phyloP scores from a whole-genome alignment of 2,113 vertebrate species.

The Atherinomorus stipes region DNA sequence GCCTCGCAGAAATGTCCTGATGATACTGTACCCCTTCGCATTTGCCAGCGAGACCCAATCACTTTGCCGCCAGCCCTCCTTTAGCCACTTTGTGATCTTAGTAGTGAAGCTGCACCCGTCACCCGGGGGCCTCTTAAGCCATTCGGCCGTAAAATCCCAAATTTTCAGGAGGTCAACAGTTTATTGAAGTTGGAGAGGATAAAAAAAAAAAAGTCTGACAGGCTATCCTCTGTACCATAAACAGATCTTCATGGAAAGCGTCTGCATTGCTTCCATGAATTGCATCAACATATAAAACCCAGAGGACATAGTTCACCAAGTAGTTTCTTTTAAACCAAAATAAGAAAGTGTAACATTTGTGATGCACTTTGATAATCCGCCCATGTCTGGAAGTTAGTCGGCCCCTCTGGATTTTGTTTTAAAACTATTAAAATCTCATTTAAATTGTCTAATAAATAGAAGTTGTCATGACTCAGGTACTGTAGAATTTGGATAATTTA shows the following conservation, averaged over 20 bases:
- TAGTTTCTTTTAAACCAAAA: neutral
- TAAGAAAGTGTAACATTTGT: neutral
- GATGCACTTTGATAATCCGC: neutral
- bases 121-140: slow-evolving; percentile 15
- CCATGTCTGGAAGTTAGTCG: neutral
- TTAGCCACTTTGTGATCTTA: slow-evolving; percentile 32
- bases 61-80: slow-evolving; percentile 21
- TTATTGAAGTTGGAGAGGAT: slow-evolving; percentile 30
- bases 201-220: slow-evolving; percentile 40
- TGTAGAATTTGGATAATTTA: neutral
- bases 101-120: slow-evolving; percentile 7
- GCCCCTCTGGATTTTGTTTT: neutral
- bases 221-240: slow-evolving; percentile 3
- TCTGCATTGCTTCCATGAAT: slow-evolving; percentile 12
- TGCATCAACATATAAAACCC: neutral
- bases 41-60: slow-evolving; percentile 21
- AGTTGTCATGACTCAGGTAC: neutral
- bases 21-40: neutral
- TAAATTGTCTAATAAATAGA: too few species aligned
- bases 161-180: slow-evolving; percentile 60
- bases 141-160: slow-evolving; percentile 49
- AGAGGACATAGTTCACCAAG: neutral
- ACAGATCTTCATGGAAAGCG: slow-evolving; percentile 7
- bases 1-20: neutral
- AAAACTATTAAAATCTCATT: neutral